Conservation (phyloP, 2,888 invertebrate species). For the Nysson spinosus region DNA sequence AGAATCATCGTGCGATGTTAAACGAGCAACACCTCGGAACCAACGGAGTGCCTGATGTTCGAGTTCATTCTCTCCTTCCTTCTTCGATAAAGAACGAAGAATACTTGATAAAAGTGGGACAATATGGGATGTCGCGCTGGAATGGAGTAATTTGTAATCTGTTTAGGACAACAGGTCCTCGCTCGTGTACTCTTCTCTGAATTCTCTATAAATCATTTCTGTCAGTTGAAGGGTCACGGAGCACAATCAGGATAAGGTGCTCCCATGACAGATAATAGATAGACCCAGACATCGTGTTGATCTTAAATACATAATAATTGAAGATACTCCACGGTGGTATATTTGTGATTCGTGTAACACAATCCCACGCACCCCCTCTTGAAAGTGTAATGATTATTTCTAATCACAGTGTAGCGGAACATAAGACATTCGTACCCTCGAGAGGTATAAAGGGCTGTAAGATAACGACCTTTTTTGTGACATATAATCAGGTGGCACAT, state of each 20-base stretch:
- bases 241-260: neutral
- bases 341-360: too few species aligned
- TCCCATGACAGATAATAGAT: neutral
- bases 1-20: neutral
- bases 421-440: too few species aligned
- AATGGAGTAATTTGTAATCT: conserved; percentile 20
- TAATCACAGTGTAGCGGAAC: too few species aligned
- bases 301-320: too few species aligned
- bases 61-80: neutral
- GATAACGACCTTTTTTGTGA: too few species aligned
- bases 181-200: neutral
- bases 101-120: neutral
- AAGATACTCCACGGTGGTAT: too few species aligned
- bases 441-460: too few species aligned
- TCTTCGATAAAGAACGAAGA: neutral
- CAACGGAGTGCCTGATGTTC: neutral
- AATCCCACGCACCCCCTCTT: too few species aligned
- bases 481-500: too few species aligned
- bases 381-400: too few species aligned
- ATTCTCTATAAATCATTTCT: conserved; percentile 8
- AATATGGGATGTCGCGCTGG: neutral
- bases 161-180: too few species aligned
- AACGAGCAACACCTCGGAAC: neutral
- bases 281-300: neutral
- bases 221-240: neutral